Evolutionary conservation across 2,113 vertebrate genomes (phyloP).

Genomic region (Crocuta crocuta): DNA sequence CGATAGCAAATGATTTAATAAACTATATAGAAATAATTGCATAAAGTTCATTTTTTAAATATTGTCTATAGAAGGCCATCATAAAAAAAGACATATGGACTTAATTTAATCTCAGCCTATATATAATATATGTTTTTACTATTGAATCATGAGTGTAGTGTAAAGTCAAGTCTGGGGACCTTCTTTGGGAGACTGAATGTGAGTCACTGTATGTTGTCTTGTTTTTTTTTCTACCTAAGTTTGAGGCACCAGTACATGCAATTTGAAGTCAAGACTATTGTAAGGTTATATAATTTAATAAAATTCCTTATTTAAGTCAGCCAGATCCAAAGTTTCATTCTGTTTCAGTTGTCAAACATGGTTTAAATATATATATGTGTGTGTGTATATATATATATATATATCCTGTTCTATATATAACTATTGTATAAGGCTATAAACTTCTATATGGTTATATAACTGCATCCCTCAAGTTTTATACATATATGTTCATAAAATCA

Average conservation of each 20-base stretch:
- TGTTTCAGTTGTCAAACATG: not conserved
- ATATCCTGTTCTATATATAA: not conserved
- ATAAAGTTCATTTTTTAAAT: conserved; percentile 22
- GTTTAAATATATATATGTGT: not conserved
- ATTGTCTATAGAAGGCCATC: not conserved
- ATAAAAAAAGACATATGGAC: not conserved
- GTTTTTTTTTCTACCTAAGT: not conserved
- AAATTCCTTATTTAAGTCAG: not conserved
- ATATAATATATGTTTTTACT: not conserved
- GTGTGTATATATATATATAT: no score
- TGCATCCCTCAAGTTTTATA: not conserved
- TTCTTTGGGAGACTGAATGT: not conserved
- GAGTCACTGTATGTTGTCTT: not conserved
- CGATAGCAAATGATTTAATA: not conserved
- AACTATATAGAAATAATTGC: not conserved
- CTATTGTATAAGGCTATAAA: not conserved
- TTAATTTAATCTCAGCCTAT: not conserved
- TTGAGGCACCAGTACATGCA: not conserved
- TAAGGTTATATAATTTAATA: not conserved
- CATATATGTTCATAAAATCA: not conserved
- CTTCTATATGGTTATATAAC: not conserved
- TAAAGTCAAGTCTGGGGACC: not conserved
- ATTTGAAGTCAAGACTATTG: not conserved
- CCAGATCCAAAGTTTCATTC: not conserved
- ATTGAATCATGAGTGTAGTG: not conserved